Evolutionary conservation across 2,113 vertebrate genomes (phyloP), one percentile per base, ranked within the genome.

Genomic region (Acanthisitta chloris): DNA sequence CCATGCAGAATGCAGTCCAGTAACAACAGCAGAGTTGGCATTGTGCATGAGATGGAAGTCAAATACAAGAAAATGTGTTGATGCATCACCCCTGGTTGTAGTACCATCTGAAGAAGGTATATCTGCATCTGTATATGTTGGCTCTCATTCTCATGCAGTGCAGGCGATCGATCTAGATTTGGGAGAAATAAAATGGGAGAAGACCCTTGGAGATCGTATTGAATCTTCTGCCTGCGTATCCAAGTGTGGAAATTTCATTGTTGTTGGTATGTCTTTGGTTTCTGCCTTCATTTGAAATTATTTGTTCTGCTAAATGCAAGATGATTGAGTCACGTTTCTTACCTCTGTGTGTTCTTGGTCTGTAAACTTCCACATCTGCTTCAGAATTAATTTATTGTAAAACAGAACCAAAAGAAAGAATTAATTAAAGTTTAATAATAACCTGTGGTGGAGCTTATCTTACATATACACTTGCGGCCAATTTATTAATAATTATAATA

Each of bases 171-270:
- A 99, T 81, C 94, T 99, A 38, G n/a, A 90, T 87, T 98, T 87
- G 2, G 99, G 99, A 58, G 91, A 96, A 79, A 84, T 99, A n/a
- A 96, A 97, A 62, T 99, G 99, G 99, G 98, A 99, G 93, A 98
- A 98, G 72, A 97, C 97, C 24, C 98, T 99, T 31, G 98, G 98
- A 92, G 99, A 97, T 95, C 98, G 99, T 38, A 98, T 99, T 64
- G 99, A 99, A 87, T 99, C 99, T 29, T 99, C 99, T 33, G 99
- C 99, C 7, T 98, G 98, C 3, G 14, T 98, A 51, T 98, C 99
- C 21, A 97, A 70, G 91, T 99, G 99, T 94, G 99, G 99, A n/a
- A 96, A 95, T 46, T 98, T 99, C 51, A 96, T 99, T 69, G 86
- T 98, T 57, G 97, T 99, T 58, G 99, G 99, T 99, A 95, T 3